Evolutionary conservation across 2,797 vertebrate genomes (phyloP), one percentile per base, ranked within the genome.

Genomic region (Syndactyla subalaris): DNA sequence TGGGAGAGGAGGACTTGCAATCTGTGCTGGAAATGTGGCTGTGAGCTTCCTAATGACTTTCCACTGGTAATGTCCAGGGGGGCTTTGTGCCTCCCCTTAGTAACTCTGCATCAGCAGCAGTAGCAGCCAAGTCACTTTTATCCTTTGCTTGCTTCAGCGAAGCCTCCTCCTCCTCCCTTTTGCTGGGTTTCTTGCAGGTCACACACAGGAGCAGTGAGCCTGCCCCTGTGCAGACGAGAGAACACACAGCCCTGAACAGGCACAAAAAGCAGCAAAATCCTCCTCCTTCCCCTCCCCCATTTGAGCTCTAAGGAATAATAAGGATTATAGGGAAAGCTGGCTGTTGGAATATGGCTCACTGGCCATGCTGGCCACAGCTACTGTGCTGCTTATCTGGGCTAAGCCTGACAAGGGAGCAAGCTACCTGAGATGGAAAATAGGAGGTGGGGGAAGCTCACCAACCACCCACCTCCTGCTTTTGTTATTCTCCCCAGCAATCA

Each of bases 21-120:
- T 98, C 98, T 98, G 98, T 98, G 98, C 97, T 6, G 65, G 4
- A 96, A 95, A 98, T 96, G 92, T 95, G 98, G 97, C 97, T 15
- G 63, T 97, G 98, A 98, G 98, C 98, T 98, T 98, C 98, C 97
- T 98, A 98, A 99, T 98, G 98, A 98, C 82, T 98, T 98, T 98
- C 95, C 97, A 97, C 98, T 97, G 97, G 97, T 98, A 98, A 98
- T 98, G 98, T 98, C 98, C 63, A 72, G 59, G 43, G 43, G 52
- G 49, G 63, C 84, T 98, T 97, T 97, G 74, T 97, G 95, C 61
- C 82, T 95, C 52, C 36, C 57, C 32, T 70, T 78, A 62, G 72
- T 57, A 89, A 79, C 83, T 96, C 77, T 86, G 89, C 74, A 89
- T 88, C 92, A 88, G 86, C 83, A 78, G 62, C 79, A 72, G 70